phyloP scores from a whole-genome alignment of 2,113 vertebrate genomes.

The Tricholaema leucomelas region DNA sequence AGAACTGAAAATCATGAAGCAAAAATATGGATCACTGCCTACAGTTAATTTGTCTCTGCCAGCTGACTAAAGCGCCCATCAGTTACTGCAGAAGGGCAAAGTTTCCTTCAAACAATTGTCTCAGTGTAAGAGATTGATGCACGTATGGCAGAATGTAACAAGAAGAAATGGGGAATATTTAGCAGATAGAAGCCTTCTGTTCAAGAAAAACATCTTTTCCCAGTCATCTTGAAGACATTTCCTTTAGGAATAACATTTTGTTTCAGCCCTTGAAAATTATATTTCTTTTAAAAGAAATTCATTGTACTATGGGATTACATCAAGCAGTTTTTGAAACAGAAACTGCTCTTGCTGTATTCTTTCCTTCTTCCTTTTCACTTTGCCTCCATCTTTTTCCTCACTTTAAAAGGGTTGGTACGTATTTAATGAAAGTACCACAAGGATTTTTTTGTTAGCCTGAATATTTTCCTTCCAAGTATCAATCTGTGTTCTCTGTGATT shows the following conservation, averaged over 20 bases:
- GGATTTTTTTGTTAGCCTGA: neutral
- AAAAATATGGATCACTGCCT: neutral
- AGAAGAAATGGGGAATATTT: neutral
- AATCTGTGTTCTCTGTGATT: conserved; percentile 15
- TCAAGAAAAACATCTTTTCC: neutral
- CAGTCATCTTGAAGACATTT: neutral
- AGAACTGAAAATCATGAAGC: neutral
- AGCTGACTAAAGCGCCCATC: neutral
- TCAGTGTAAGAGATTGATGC: neutral
- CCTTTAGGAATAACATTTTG: neutral
- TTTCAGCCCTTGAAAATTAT: neutral
- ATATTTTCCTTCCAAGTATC: neutral
- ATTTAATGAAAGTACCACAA: neutral
- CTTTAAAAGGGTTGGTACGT: neutral
- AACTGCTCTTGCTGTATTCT: neutral
- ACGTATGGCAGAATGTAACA: rapidly evolving
- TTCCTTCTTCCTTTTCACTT: neutral
- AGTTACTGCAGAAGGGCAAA: neutral
- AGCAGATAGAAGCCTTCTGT: neutral
- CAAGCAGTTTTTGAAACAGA: neutral
- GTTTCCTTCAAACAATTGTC: neutral
- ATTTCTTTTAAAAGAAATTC: neutral
- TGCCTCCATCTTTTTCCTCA: neutral
- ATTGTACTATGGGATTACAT: neutral
- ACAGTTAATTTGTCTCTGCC: neutral